phyloP scores from a whole-genome alignment of 2,888 invertebrate species.

The Ectemnius lituratus region DNA sequence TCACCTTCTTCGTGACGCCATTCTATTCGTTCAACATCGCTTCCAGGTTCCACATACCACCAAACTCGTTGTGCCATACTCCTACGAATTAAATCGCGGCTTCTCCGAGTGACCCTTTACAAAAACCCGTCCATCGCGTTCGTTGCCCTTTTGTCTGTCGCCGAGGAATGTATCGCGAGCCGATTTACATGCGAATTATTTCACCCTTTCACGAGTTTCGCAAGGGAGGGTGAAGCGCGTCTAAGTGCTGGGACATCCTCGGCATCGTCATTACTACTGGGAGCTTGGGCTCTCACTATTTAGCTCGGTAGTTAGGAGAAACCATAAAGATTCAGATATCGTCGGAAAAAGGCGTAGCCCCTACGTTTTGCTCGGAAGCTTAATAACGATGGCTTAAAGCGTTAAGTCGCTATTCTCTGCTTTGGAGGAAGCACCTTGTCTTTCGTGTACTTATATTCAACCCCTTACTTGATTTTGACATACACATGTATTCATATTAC shows the following conservation, averaged over 20 bases:
- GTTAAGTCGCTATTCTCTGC: conserved; percentile 41
- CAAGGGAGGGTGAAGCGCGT: conserved; percentile 37
- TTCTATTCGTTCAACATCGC: background rate
- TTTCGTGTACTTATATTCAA: too few relatives aligned
- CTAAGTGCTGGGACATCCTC: conserved; percentile 47
- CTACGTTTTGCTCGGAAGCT: conserved; percentile 32
- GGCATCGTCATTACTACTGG: conserved; percentile 55
- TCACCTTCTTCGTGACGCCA: conserved; percentile 30
- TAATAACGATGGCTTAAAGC: conserved; percentile 47
- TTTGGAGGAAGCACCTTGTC: too few relatives aligned
- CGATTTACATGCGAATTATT: conserved; percentile 61
- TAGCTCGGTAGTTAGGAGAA: conserved; percentile 64
- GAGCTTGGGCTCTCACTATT: conserved; percentile 51
- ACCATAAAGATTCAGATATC: conserved; percentile 71
- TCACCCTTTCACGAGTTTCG: conserved; percentile 39
- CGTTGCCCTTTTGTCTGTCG: conserved; percentile 39
- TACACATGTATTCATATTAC: too few relatives aligned
- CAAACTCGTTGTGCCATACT: too few relatives aligned
- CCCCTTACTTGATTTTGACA: too few relatives aligned
- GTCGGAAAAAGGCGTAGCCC: conserved; percentile 34
- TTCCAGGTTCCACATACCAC: too few relatives aligned
- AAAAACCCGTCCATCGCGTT: conserved; percentile 26
- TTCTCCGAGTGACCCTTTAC: conserved; percentile 1
- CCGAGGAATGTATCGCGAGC: conserved; percentile 37
- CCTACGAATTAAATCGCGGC: background rate